Evolutionary conservation across 1,140 invertebrate species (phyloP), one percentile per base, ranked within the genome.

Genomic region (Ptiloglossa arizonensis): DNA sequence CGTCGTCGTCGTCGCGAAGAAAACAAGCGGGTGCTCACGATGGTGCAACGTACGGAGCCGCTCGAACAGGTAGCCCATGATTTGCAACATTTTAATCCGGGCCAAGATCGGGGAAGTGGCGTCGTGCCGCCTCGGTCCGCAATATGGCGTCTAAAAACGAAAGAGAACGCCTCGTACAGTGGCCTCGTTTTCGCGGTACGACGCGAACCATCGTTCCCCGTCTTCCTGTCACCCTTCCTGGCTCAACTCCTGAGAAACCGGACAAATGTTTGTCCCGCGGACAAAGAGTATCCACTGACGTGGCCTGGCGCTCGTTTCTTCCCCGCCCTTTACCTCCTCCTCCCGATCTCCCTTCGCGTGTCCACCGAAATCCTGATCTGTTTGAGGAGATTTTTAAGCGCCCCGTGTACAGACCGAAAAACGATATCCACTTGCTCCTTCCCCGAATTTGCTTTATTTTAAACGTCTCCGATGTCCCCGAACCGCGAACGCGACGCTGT

Each of bases 11-110:
- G 64, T 38, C 48, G 72, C 29, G 79, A 46, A 52, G 69, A 69
- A 74, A 79, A 77, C 63, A 74, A 72, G 41, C 72, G 60, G 66
- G 41, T n/a, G n/a, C n/a, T n/a, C 60, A 57, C 73, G 69, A 62
- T 22, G 66, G 81, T 50, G 64, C 64, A 56, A 66, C 48, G 69
- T 57, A 68, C 63, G 41, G 44, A 60, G 62, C 41, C 29, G 50
- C 52, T 63, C 48, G 78, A 81, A 89, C 90, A 91, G 91, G 91
- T 92, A 92, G 90, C 86, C 88, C 87, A 88, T 92, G 91, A 92
- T 92, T 91, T 91, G 91, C 91, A 92, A 89, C 80, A 92, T 92
- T 91, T 91, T 90, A 89, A 85, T 91, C 91, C 87, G 56, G 63
- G 57, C 69, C 62, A 46, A 81, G 79, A 90, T 90, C 89, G 76